Base-by-base conservation (phyloP, 2,113 vertebrate genomes). In the Serilophus lunatus region DNA sequence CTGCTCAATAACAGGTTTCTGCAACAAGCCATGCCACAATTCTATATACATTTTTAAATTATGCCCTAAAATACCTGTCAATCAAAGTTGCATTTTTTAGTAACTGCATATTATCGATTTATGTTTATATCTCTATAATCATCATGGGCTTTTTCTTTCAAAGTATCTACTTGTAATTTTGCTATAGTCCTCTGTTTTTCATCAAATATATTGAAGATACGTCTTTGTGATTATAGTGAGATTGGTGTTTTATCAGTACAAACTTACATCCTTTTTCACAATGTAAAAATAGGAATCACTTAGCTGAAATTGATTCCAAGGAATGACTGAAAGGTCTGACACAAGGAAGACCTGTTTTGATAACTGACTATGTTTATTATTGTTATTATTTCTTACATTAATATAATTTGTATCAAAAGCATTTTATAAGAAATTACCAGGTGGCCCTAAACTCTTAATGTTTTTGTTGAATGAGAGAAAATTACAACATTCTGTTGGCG, bases 81-180 rank as follows among this genome's bases (percentile, higher is more conserved):
- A 18, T 60, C 35, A 18, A 81, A 50, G 23, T 44, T 63, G 5
- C 1, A 16, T 63, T 85, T 63, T 29, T 70, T 49, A 50, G 8
- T 54, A 85, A 63, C 10, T 60, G 12, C 1, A 35, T 3, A 42
- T 82, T 71, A 81, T 35, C 0, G 0, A 54, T 63, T 49, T 84
- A 38, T 0, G 0, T 71, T 90, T 90, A 38, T 35, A 50, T 5
- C 7, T 54, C 10, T 71, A 16, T 49, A 79, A 56, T 47, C 1
- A 49, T 40, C 8, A 12, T 38, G 18, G 40, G 31, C 5, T 54
- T 49, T 68, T 81, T 78, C 6, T 81, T 84, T 74, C 29, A 36
- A 72, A 28, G 12, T 40, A 56, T 36, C 40, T 57, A 2, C 22
- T 77, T 53, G 13, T 28, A 70, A 18, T 71, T 94, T n/a, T 70